Evolutionary conservation across 2,797 vertebrate genomes (phyloP), one percentile per base, ranked within the genome.

Genomic region (Syndactyla subalaris): DNA sequence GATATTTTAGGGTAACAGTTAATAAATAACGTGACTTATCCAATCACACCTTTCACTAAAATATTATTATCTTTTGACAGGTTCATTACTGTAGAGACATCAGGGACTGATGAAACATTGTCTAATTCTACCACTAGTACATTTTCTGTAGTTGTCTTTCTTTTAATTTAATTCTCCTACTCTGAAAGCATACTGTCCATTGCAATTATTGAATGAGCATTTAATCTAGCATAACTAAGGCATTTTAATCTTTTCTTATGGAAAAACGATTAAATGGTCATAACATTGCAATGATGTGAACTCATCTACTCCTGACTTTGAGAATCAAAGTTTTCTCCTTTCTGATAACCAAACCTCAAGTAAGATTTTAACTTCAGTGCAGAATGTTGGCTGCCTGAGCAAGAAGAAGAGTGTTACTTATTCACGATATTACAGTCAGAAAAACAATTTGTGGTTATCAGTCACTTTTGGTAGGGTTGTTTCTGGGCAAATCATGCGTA

Each of bases 61-160:
- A 98, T 97, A 98, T 97, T 98, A 98, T 98, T 98, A 98, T 98
- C 97, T 98, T 98, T 98, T 99, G 98, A 99, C 99, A 99, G 98
- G 98, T 99, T 99, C 99, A 99, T 99, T 99, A 99, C 98, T 94
- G 95, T 95, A 95, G 96, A 97, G 97, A 97, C 96, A 97, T 96
- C 89, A 48, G 97, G 93, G 97, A 95, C 97, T 98, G 97, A 98
- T 98, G 97, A 98, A 98, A 98, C 97, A 97, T 96, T 96, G 96
- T 98, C 95, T 98, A 97, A 98, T 98, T 98, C 97, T 97, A 98
- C 97, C 97, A 97, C 95, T 97, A 92, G 97, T 98, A 97, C 97
- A 96, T 98, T 98, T 98, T 96, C 97, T 97, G 95, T 98, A 98
- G 98, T 98, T 98, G 97, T 98, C 98, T 98, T 97, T 98, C 97